Conservation (phyloP, 2,888 invertebrate species). For the Apotomis turbidana region DNA sequence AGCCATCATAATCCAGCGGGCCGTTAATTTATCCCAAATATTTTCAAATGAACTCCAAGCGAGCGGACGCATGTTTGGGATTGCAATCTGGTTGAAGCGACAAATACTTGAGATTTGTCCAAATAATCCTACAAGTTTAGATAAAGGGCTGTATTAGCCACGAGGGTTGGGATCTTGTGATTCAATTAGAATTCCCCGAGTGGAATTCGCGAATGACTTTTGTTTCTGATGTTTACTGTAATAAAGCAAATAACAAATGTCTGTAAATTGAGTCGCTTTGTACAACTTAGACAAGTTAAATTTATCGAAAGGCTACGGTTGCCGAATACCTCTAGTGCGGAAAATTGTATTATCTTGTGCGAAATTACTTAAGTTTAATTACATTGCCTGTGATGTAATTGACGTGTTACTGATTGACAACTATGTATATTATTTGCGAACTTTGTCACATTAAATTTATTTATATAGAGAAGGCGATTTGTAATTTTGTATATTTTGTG, state of each 20-base stretch:
- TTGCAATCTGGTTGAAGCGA: slow-evolving; percentile 40
- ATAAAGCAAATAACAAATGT: slow-evolving; percentile 47
- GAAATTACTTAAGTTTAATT: no score
- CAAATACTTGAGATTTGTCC: slow-evolving; percentile 71
- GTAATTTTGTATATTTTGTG: no score
- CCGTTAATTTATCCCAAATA: slow-evolving; percentile 23
- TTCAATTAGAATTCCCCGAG: slow-evolving; percentile 74
- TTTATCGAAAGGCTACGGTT: slow-evolving; percentile 51
- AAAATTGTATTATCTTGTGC: no score
- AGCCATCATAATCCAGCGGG: slow-evolving; percentile 14
- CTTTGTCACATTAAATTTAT: no score
- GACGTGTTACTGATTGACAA: no score
- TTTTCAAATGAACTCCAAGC: slow-evolving; percentile 44
- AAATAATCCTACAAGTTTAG: slow-evolving; percentile 70
- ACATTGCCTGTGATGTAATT: no score
- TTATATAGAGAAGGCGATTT: no score
- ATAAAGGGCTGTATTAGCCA: slow-evolving; percentile 69
- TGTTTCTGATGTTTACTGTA: slow-evolving; percentile 62
- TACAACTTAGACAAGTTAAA: slow-evolving; percentile 55
- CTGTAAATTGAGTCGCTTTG: slow-evolving; percentile 51
- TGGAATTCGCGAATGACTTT: slow-evolving; percentile 72
- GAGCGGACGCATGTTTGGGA: slow-evolving; percentile 54
- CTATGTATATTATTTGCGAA: no score
- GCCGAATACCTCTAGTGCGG: background rate
- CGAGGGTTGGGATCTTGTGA: slow-evolving; percentile 60